Evolutionary conservation across 2,888 invertebrate genomes (phyloP), one percentile per base, ranked within the genome.

Genomic region (Stenodema calcarata): DNA sequence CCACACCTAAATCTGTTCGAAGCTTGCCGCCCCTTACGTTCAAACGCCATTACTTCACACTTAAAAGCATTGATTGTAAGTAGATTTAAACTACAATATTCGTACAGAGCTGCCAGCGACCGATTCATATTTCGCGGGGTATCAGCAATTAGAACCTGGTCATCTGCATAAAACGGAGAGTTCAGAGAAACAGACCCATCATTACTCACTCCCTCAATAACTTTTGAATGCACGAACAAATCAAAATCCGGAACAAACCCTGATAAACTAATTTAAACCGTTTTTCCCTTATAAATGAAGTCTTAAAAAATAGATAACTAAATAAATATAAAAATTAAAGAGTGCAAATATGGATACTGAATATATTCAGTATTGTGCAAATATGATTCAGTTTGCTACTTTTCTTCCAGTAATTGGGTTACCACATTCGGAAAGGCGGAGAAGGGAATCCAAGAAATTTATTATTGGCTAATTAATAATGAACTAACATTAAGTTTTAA

Each of bases 131-230:
- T 62, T 0, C 27, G 30, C 14, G 18, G 28, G 0, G 79, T 30
- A 41, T 82, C 86, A 14, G 79, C 69, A 9, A 81, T 7, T 9
- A 86, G 14, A 9, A 83, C 28, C 14, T 41, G 62, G 70, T 69
- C 82, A 42, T 82, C 82, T 0, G 69, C 69, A 28, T 82, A 69
- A 42, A 73, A 86, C 16, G 82, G 86, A 1, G 86, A 76, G 50
- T 12, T 12, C 14, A 86, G n/a, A 12, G 79, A 79, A 14, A 30
- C 14, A 14, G n/a, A 11, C 1, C 62, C 47, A 82, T 42, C 69
- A 27, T 82, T 82, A 35, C 47, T 69, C 18, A 86, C 81, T 1
- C 86, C 86, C 16, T 62, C 23, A 27, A 83, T 54, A 7, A 80
- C 70, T 35, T 16, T 86, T 28, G 27, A 30, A 12, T 18, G 2